Conservation (phyloP, 2,113 vertebrate species). For the Acanthochromis polyacanthus region DNA sequence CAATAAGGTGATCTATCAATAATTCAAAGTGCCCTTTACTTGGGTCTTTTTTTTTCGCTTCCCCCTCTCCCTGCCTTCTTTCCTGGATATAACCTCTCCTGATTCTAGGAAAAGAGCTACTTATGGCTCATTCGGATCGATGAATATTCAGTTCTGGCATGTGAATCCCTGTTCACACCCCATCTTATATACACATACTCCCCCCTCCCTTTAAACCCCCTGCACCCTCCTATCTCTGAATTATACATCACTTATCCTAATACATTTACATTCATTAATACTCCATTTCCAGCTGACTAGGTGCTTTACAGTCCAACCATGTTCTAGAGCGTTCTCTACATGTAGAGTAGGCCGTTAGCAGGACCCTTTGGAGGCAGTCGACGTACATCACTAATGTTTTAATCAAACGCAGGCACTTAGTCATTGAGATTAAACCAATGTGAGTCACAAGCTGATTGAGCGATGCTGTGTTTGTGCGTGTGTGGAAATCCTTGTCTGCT, state of each 20-base stretch:
- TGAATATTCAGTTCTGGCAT: slow-evolving; percentile 79
- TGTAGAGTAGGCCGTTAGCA: slow-evolving; percentile 62
- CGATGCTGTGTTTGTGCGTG: slow-evolving; percentile 43
- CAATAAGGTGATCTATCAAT: slow-evolving; percentile 65
- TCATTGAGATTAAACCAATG: slow-evolving; percentile 64
- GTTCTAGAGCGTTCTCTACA: slow-evolving; percentile 60
- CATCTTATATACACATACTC: slow-evolving; percentile 57
- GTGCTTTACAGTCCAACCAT: slow-evolving; percentile 74
- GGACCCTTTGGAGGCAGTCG: slow-evolving; percentile 63
- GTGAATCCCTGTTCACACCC: slow-evolving; percentile 66
- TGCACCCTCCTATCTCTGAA: slow-evolving; percentile 62
- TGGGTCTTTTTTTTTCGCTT: slow-evolving; percentile 31
- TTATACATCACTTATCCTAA: slow-evolving; percentile 81
- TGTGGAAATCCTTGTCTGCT: slow-evolving; percentile 11
- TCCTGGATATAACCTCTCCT: slow-evolving; percentile 36
- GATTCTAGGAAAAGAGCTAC: slow-evolving; percentile 50
- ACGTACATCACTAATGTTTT: slow-evolving; percentile 68
- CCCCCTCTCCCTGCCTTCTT: slow-evolving; percentile 10
- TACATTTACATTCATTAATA: slow-evolving; percentile 84
- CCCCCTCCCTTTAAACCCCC: slow-evolving; percentile 30
- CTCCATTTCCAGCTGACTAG: slow-evolving; percentile 78
- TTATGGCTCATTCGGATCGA: slow-evolving; percentile 56
- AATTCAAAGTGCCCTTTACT: slow-evolving; percentile 60
- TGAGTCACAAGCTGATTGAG: slow-evolving; percentile 57
- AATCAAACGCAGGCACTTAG: slow-evolving; percentile 68